These are phyloP conservation scores for Sander vitreus DNA, from an alignment of 2,113 vertebrate species.

Conservation along the genomic window DNA sequence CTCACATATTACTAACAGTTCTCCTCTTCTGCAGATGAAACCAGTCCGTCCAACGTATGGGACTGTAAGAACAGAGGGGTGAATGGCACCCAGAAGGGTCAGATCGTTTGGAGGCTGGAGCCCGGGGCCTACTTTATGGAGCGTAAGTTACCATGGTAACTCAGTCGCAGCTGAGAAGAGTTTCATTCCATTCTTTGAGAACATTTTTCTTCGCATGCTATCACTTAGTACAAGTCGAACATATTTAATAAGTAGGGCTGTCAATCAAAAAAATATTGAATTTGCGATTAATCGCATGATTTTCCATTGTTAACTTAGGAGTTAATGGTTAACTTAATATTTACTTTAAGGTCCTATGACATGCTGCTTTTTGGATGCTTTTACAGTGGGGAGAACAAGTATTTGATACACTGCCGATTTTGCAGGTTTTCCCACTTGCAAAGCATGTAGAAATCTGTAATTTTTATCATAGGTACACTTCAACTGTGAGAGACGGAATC, in stretches of 20 bases:
- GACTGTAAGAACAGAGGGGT: conserved; percentile 99
- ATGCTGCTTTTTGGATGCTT: too few species aligned
- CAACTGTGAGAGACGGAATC: too few species aligned
- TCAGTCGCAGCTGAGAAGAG: not conserved
- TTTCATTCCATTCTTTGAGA: not conserved
- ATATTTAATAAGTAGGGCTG: not conserved
- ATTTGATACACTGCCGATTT: too few species aligned
- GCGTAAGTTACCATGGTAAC: conserved; percentile 86
- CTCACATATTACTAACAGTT: not conserved
- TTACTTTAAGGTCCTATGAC: too few species aligned
- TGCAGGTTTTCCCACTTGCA: too few species aligned
- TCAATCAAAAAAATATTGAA: not conserved
- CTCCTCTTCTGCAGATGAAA: conserved; percentile 89
- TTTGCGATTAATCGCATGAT: too few species aligned
- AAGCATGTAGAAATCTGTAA: too few species aligned
- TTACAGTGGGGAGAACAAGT: too few species aligned
- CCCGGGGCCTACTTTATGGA: conserved; percentile 98
- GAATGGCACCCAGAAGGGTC: conserved; percentile 96
- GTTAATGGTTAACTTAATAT: too few species aligned
- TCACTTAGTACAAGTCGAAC: not conserved
- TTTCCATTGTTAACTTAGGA: too few species aligned
- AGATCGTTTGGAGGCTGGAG: conserved; percentile 97
- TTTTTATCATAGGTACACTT: too few species aligned
- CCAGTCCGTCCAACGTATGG: conserved; percentile 97
- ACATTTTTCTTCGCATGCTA: too few species aligned